phyloP scores from a whole-genome alignment of 2,888 invertebrate genomes.

The Rosalia funebris region DNA sequence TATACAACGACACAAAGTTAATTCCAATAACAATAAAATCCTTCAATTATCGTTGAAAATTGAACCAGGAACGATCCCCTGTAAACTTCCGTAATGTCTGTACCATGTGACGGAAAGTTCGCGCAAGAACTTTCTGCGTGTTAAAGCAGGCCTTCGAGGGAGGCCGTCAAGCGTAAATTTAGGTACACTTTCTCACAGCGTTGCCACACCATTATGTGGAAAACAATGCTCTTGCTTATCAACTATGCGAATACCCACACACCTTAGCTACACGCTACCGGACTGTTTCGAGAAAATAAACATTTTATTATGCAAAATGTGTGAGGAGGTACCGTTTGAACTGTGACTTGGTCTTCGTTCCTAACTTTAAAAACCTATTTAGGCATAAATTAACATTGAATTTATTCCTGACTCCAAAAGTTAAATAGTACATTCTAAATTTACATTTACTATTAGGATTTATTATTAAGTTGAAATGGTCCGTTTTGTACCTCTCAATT shows the following conservation, averaged over 20 bases:
- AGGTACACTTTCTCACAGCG: slow-evolving; percentile 54
- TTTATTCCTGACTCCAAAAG: too few species aligned
- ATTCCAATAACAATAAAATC: too few species aligned
- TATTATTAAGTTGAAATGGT: too few species aligned
- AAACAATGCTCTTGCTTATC: slow-evolving; percentile 47
- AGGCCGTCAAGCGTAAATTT: slow-evolving; percentile 54
- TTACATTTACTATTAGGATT: too few species aligned
- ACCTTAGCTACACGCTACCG: slow-evolving; percentile 20
- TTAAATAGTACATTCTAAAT: too few species aligned
- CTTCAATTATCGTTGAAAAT: too few species aligned
- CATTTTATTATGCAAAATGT: slow-evolving; percentile 34
- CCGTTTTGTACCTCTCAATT: too few species aligned
- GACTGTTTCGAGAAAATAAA: slow-evolving; percentile 27
- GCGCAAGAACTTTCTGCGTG: slow-evolving; percentile 4
- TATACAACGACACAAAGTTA: too few species aligned
- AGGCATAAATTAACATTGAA: too few species aligned
- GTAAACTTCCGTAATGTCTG: slow-evolving; percentile 14
- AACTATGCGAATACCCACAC: slow-evolving; percentile 43
- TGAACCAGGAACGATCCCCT: not conserved
- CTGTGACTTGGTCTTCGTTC: not conserved
- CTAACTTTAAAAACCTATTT: not conserved
- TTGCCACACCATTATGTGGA: slow-evolving; percentile 52
- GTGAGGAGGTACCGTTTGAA: slow-evolving; percentile 26
- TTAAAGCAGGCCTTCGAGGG: slow-evolving; percentile 42
- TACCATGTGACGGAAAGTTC: slow-evolving; percentile 18